Conservation (phyloP, 2,113 vertebrate species). For the Hippotragus niger region DNA sequence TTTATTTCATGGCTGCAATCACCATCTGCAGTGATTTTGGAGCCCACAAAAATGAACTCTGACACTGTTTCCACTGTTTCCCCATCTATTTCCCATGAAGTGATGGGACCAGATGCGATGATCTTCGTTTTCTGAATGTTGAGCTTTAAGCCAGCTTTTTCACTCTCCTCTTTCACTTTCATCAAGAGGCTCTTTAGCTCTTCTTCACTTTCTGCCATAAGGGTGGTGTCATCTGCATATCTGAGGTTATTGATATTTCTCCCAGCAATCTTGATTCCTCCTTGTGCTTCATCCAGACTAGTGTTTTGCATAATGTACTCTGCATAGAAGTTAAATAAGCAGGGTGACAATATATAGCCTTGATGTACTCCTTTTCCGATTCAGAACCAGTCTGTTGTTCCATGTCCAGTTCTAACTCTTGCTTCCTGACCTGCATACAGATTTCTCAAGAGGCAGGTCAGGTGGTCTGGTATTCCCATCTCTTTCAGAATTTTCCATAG, state of each 20-base stretch:
- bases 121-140: neutral
- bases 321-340: neutral
- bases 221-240: neutral
- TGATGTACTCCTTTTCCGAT: fast-evolving
- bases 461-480: no score
- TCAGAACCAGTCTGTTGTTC: neutral
- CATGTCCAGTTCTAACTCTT: no score
- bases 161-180: neutral
- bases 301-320: neutral
- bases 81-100: neutral
- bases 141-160: neutral
- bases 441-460: no score
- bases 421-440: no score
- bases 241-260: neutral
- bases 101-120: neutral
- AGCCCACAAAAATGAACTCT: neutral
- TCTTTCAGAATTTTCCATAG: no score
- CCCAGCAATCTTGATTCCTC: neutral
- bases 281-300: neutral
- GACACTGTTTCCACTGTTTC: neutral
- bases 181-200: neutral
- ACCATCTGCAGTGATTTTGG: neutral
- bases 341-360: neutral
- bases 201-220: neutral
- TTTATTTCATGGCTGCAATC: neutral